Base-by-base conservation (phyloP, 2,888 invertebrate species). In the Drosophila neonasuta region DNA sequence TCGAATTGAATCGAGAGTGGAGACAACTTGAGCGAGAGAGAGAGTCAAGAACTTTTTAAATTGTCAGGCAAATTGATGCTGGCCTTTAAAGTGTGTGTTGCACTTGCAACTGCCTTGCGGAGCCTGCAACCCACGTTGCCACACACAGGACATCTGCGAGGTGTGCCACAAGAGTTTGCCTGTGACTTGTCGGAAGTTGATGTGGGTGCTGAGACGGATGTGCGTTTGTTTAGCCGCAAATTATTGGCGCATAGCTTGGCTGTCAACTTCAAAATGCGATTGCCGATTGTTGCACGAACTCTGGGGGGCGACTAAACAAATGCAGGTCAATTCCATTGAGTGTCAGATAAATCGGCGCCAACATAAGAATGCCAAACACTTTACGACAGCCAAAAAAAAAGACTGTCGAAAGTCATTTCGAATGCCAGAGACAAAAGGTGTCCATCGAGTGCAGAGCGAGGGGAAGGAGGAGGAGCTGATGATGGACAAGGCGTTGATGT, bases 301-400 rank as follows among this genome's bases (percentile, higher is more conserved):
- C 8, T 32, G 17, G 52, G 8, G 8, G 9, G 9, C 50, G 50
- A 63, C 42, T 60, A 65, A 63, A 54, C 74, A 69, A 75, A 79
- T 74, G 75, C 80, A 64, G 77, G 70, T 82, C 80, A 73, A 79
- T 80, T 73, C 70, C 54, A 62, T 46, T 46, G 56, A 67, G 65
- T 64, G 60, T 56, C 66, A 41, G 39, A 49, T 55, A 71, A 79
- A 75, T 76, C 69, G 69, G 62, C 54, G 10, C 57, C 39, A 74
- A 67, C 1, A 15, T 13, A 41, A 73, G 36, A 36, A 36, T 80
- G 60, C 68, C 74, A 63, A 74, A 51, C 66, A 64, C 6, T 24
- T 24, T 24, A 24, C 24, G 24, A 24, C 24, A 24, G 6, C 24
- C 52, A 74, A 57, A 64, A 77, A 65, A 49, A 74, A 60, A 69